Conservation (phyloP, 2,113 vertebrate species). For the Ammodytes dubius region DNA sequence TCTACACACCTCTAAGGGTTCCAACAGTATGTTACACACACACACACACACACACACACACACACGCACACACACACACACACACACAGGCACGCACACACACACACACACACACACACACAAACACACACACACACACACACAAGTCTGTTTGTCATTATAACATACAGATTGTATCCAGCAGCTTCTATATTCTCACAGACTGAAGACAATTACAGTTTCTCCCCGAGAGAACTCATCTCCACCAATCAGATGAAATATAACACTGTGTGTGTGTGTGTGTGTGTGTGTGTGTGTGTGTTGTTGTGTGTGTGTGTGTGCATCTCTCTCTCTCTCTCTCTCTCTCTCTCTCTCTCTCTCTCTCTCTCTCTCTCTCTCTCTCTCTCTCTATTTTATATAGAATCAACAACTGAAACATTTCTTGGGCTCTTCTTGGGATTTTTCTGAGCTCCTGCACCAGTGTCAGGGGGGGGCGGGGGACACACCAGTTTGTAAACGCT, state of each 20-base stretch:
- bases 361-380: no score
- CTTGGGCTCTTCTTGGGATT: no score
- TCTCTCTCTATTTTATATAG: no score
- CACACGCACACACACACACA: background rate
- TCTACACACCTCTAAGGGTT: background rate
- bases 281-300: background rate
- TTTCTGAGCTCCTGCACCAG: no score
- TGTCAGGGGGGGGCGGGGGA: no score
- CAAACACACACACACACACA: background rate
- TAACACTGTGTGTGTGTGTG: background rate
- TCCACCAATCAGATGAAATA: constrained; percentile 53
- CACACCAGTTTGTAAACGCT: no score
- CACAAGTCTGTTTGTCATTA: background rate
- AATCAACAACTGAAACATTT: no score
- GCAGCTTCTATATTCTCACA: background rate
- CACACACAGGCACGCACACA: no score
- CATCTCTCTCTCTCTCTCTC: no score
- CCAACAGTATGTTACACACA: background rate
- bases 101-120: no score
- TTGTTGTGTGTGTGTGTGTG: background rate
- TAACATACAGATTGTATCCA: background rate
- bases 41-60: background rate
- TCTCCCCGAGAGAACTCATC: constrained; percentile 14
- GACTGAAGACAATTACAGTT: constrained; percentile 31
- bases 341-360: no score